Evolutionary conservation across 2,113 vertebrate species (phyloP), one percentile per base, ranked within the genome.

Genomic region (Clupea harengus): DNA sequence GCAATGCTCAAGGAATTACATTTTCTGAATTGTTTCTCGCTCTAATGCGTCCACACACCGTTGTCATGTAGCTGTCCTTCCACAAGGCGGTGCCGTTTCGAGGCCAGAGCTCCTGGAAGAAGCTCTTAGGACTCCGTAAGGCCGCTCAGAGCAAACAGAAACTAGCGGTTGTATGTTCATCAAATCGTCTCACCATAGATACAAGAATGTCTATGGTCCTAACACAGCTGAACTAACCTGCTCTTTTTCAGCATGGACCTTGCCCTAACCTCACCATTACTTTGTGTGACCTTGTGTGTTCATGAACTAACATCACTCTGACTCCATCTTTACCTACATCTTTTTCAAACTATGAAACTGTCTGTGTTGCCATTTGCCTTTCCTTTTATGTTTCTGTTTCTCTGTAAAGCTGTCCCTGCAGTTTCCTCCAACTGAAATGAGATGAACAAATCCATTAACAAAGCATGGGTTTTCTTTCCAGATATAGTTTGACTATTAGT

Each of bases 101-200:
- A 18, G 78, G 88, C 85, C 93, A 92, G 81, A 95, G 91, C 32
- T 81, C 93, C 32, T 95, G 94, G 95, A 96, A 93, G 92, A 94
- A 92, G 90, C 91, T 95, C 11, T 93, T 95, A 84, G 94, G 95
- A 87, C 89, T 95, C 32, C 89, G 91, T 87, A 93, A 91, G 90
- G 88, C 91, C 46, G 83, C 91, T 87, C 92, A 94, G 84, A 91
- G 87, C 86, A 92, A 93, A 90, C 88, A 88, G 50, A 82, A 82
- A 46, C 90, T 88, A 81, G 72, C 72, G 39, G 28, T 78, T 39
- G 72, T 78, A 78, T 78, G 72, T 78, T 32, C 13, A 78, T 78
- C 67, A 44, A 9, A 28, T 25, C 64, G 32, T 13, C 28, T 72
- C 10, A 72, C 28, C 20, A 6, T 78, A 78, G 72, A 39, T 39